Evolutionary conservation across 2,113 vertebrate species (phyloP).

Genomic region (Oncorhynchus tshawytscha): DNA sequence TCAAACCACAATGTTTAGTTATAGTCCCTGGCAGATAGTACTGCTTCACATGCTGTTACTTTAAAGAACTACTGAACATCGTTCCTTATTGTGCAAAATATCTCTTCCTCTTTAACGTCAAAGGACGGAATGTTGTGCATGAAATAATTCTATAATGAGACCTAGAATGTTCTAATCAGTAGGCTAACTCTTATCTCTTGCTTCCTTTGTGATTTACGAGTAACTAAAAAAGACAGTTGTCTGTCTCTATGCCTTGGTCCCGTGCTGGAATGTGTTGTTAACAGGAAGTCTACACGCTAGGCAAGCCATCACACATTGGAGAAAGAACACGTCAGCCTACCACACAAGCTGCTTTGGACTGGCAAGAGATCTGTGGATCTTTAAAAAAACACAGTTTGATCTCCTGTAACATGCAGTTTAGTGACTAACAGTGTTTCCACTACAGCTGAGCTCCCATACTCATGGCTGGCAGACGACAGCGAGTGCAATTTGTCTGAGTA

Average conservation of each 20-base stretch:
- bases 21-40: background rate
- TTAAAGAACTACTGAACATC: background rate
- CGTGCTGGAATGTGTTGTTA: conserved; percentile 14
- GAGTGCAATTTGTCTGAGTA: conserved; percentile 8
- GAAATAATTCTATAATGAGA: conserved; percentile 2
- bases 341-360: conserved; percentile 16
- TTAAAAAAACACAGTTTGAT: background rate
- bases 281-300: conserved; percentile 21
- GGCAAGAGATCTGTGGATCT: background rate
- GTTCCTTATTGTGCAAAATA: background rate
- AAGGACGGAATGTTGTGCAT: conserved; percentile 10
- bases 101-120: background rate
- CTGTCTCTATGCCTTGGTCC: conserved; percentile 3
- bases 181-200: background rate
- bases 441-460: background rate
- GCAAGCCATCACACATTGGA: conserved; percentile 22
- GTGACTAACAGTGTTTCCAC: conserved; percentile 11
- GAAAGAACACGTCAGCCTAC: conserved; percentile 17
- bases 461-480: background rate
- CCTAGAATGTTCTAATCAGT: conserved; percentile 7
- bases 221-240: conserved; percentile 3
- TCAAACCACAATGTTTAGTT: background rate
- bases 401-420: conserved; percentile 12
- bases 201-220: conserved; percentile 22
- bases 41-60: background rate